These are phyloP conservation scores for Seira ritae DNA, from an alignment of 2,888 invertebrate genomes.

Conservation along the genomic window DNA sequence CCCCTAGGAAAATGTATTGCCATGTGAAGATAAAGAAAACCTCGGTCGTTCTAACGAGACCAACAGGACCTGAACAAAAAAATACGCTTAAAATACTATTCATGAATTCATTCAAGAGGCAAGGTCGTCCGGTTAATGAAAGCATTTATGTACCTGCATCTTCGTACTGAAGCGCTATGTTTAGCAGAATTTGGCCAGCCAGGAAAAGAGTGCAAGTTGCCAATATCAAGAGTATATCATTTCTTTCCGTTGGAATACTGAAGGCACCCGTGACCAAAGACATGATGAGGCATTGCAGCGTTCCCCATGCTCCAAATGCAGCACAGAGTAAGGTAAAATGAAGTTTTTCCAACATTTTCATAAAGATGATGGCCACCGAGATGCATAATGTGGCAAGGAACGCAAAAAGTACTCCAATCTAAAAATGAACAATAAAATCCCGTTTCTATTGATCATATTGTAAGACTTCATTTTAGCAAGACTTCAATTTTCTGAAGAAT, in stretches of 20 bases:
- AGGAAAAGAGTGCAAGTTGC: constrained; percentile 42
- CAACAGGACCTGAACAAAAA: constrained; percentile 60
- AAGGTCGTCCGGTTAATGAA: too few species aligned
- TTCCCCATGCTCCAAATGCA: constrained; percentile 43
- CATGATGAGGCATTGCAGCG: constrained; percentile 25
- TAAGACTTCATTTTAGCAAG: too few species aligned
- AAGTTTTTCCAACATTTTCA: constrained; percentile 45
- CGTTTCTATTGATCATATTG: too few species aligned
- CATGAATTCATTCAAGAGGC: too few species aligned
- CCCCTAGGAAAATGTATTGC: constrained; percentile 63
- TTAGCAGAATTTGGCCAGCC: constrained; percentile 50
- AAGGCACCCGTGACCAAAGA: constrained; percentile 32
- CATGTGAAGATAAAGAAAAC: constrained; percentile 60
- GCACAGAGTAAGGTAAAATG: constrained; percentile 32
- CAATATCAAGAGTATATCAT: too few species aligned
- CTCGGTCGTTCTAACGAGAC: constrained; percentile 53
- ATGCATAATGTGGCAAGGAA: constrained; percentile 52
- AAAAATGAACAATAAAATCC: too few species aligned
- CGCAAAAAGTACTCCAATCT: constrained; percentile 49
- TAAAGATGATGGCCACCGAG: constrained; percentile 36
- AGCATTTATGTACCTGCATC: too few species aligned
- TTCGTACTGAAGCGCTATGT: constrained; percentile 50
- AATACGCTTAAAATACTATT: too few species aligned
- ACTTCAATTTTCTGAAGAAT: too few species aligned
- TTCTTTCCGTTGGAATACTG: constrained; percentile 39